Base-by-base conservation (phyloP, 2,888 invertebrate species). In the Drosophila neotestacea region DNA sequence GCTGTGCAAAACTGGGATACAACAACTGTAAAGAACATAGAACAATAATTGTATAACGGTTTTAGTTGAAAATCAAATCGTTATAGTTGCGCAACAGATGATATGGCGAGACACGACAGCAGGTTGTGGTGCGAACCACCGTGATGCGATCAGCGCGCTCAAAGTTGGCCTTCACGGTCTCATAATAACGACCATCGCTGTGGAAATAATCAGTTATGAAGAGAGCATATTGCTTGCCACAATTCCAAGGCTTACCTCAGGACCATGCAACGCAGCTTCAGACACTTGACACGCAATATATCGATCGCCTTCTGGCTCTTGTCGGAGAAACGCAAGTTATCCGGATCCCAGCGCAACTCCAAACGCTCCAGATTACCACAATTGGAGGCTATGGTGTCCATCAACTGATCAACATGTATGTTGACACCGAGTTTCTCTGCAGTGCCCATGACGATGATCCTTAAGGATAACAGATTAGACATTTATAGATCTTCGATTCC, bases 251-350 rank as follows among this genome's bases (percentile, higher is more conserved):
- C 91, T 93, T 92, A 97, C 97, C 97, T 98, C 46, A 99, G 94
- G 13, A 98, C 98, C 75, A 99, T 95, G 87, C 98, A 98, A 81
- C 96, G 96, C 54, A 99, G 94, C 91, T 98, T 97, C 1, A 98
- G 94, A 89, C 99, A 99, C 90, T 98, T 98, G 46, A 99, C 97
- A 48, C 99, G 95, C 71, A 99, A 94, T 51, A 98, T 96, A 92
- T 99, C 99, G 80, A 99, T 99, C 46, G 99, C 99, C 92, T 99
- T 99, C 93, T 99, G 99, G 91, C 99, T 99, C 93, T 99, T 99
- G 93, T 99, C 99, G 41, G 99, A 99, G 93, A 99, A 99, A 58
- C 99, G 95, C 39, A 99, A 94, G 90, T 99, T 99, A 89, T 99
- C 99, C 0, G 99, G 99, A 93, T 99, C 99, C 99, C 99, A 99